These are phyloP conservation scores for Sesamia inferens DNA, from an alignment of 2,888 invertebrate genomes.

Conservation along the genomic window DNA sequence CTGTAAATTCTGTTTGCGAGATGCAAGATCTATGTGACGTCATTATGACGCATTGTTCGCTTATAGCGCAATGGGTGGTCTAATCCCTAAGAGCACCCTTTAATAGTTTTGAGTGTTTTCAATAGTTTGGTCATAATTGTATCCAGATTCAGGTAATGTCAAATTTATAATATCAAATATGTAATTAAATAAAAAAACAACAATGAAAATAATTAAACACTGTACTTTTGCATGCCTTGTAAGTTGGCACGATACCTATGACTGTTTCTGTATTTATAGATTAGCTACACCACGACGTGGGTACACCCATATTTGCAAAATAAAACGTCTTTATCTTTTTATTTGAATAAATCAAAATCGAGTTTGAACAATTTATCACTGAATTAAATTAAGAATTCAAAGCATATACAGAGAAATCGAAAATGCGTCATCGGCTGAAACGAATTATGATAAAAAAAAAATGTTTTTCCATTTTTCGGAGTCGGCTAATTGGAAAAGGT, in stretches of 20 bases:
- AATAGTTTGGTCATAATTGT: background rate
- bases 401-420: background rate
- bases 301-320: too few relatives aligned
- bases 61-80: background rate
- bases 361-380: background rate
- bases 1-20: too few relatives aligned
- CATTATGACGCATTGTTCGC: too few relatives aligned
- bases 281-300: too few relatives aligned
- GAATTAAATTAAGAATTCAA: background rate
- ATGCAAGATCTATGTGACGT: too few relatives aligned
- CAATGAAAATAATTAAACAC: too few relatives aligned
- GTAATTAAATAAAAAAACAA: too few relatives aligned
- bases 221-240: too few relatives aligned
- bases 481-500: conserved; percentile 31
- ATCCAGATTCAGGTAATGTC: background rate
- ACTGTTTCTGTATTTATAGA: too few relatives aligned
- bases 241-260: too few relatives aligned
- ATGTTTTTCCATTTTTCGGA: background rate
- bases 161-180: background rate
- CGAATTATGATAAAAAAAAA: background rate
- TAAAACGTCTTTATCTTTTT: too few relatives aligned
- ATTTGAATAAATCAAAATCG: background rate
- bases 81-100: background rate
- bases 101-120: too few relatives aligned
- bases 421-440: background rate